These are phyloP conservation scores for Eubucco bourcierii DNA, from an alignment of 2,113 vertebrate genomes.

Conservation along the genomic window DNA sequence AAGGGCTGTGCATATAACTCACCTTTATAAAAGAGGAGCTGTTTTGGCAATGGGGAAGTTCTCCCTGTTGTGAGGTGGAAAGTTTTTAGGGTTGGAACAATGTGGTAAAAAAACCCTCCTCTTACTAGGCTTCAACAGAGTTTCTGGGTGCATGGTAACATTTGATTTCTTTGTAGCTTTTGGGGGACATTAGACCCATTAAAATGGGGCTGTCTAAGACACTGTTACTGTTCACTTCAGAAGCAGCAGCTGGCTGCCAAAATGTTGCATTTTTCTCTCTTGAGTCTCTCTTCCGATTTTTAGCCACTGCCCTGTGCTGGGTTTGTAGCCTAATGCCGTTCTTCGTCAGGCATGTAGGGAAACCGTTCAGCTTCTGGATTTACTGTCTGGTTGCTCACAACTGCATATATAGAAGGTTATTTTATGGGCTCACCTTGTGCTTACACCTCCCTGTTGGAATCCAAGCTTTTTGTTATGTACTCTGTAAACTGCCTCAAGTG, in stretches of 20 bases:
- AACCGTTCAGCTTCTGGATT: neutral
- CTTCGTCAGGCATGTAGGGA: neutral
- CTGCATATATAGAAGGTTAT: neutral
- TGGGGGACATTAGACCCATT: neutral
- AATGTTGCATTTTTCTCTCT: neutral
- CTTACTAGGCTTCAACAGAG: neutral
- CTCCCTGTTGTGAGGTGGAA: neutral
- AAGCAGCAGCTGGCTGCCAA: neutral
- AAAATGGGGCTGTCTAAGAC: neutral
- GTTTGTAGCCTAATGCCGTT: neutral
- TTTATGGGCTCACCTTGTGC: neutral
- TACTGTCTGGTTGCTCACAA: neutral
- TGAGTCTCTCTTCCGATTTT: neutral
- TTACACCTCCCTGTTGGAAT: neutral
- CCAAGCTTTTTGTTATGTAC: neutral
- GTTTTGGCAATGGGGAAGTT: neutral
- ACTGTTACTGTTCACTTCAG: neutral
- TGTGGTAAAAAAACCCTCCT: neutral
- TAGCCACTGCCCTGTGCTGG: neutral
- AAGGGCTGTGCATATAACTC: neutral
- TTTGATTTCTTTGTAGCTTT: neutral
- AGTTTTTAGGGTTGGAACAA: neutral
- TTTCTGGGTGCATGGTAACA: neutral
- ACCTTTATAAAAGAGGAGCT: neutral
- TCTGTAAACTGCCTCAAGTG: constrained; percentile 7